phyloP scores from a whole-genome alignment of 92 coral and sea anemone genomes.

The Parazoanthus atlanticus region DNA sequence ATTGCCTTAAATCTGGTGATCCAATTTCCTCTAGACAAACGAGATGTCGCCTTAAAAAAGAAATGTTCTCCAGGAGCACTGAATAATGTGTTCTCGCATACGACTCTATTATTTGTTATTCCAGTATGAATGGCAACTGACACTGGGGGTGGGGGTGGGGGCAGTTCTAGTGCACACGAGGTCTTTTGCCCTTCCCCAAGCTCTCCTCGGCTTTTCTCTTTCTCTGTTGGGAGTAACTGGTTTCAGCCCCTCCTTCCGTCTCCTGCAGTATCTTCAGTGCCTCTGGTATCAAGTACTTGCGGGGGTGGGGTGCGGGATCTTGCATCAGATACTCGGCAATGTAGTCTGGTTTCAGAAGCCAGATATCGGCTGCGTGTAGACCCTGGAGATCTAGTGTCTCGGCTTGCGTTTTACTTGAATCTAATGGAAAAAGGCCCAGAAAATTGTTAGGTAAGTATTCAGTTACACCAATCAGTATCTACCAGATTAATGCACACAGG shows the following conservation, averaged over 20 bases:
- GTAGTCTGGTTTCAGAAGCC: conserved; percentile 88
- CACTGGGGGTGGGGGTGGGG: neutral
- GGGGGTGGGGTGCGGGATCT: conserved; percentile 83
- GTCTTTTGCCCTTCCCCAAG: conserved; percentile 47
- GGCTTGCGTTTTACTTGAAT: conserved; percentile 63
- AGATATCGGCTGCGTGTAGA: conserved; percentile 65
- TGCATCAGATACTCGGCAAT: conserved; percentile 93
- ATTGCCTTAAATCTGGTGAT: neutral
- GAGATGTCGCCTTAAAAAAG: neutral
- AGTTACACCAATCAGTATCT: neutral
- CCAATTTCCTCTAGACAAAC: neutral
- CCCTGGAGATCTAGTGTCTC: conserved; percentile 65
- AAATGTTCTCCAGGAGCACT: neutral
- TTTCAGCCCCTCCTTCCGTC: conserved; percentile 44
- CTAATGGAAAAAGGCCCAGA: conserved; percentile 33
- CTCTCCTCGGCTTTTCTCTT: conserved; percentile 79
- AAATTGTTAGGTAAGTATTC: neutral
- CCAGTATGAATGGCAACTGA: neutral
- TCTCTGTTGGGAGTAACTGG: conserved; percentile 54
- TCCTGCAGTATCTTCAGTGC: conserved; percentile 41
- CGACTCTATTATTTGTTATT: neutral
- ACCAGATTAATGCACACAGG: neutral
- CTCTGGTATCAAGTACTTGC: conserved; percentile 76
- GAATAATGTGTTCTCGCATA: neutral
- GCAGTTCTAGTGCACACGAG: conserved; percentile 39